Evolutionary conservation across 2,113 vertebrate species (phyloP), one percentile per base, ranked within the genome.

Genomic region (Ctenodactylus gundi): DNA sequence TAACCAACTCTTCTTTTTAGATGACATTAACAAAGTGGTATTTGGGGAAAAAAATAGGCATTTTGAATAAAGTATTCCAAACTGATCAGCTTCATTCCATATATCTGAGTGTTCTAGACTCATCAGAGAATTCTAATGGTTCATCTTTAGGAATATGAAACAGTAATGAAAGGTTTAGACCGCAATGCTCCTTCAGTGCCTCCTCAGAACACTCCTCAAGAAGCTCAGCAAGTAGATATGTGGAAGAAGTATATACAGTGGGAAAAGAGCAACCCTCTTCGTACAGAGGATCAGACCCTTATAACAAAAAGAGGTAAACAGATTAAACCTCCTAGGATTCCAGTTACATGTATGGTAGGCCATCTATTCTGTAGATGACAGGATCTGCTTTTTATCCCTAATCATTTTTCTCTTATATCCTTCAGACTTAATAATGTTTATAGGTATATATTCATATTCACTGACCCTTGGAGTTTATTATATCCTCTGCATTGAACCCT

Each of bases 181-280:
- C 99, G 99, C 95, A 99, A 99, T 1, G 99, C 99, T 27, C 99
- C 99, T 7, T 99, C 99, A 1, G 99, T 99, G 12, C 99, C 99
- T 27, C 99, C 99, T 0, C 99, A 99, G 85, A 99, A 99, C 96
- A 99, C 99, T 55, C 99, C 99, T 2, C 99, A 99, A 68, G 99
- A 99, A 97, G 99, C 99, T 15, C 99, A 99, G 98, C 99, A 99
- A 95, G 99, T 99, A n/a, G 99, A 99, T 93, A 99, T 99, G 99
- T 99, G 99, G 99, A 99, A 99, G 97, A 99, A 99, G 51, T 99
- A 99, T 94, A 99, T 99, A 97, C 99, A 99, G 97, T 99, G 99
- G 99, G 99, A 99, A 92, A 99, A 99, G 96, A 99, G 99, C 97
- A 99, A 99, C 97, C 99, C 99, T 0, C 97, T 99, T 12, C 99